Conservation (phyloP, 1,140 invertebrate genomes). For the Bombyx mandarina region DNA sequence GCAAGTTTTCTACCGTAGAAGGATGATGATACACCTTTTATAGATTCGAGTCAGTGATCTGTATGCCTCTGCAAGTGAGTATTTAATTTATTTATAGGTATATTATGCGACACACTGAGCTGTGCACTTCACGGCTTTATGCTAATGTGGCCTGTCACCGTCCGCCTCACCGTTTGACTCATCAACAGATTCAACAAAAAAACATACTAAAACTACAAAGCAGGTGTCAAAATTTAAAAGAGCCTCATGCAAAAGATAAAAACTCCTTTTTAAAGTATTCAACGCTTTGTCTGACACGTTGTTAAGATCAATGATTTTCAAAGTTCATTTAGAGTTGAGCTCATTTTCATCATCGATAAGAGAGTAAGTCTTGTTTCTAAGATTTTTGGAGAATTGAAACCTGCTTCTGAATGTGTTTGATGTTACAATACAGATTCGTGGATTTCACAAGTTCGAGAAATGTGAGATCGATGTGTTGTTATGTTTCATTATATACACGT, state of each 20-base stretch:
- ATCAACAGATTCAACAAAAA: no score
- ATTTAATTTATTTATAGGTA: constrained; percentile 23
- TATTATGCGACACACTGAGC: constrained; percentile 17
- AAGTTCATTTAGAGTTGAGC: no score
- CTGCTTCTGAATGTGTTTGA: constrained; percentile 9
- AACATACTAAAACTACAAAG: no score
- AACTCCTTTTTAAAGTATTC: no score
- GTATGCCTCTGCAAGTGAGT: constrained; percentile 9
- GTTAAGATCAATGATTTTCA: no score
- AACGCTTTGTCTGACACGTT: no score
- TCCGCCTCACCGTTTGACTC: constrained; percentile 7
- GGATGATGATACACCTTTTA: constrained; percentile 13
- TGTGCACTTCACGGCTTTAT: constrained; percentile 15
- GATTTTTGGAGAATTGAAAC: not conserved
- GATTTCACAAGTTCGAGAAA: constrained; percentile 11
- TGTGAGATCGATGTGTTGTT: constrained; percentile 5
- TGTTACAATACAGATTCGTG: constrained; percentile 7
- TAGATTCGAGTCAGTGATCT: constrained; percentile 18
- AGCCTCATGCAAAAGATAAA: no score
- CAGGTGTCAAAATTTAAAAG: no score
- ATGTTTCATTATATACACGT: constrained; percentile 1
- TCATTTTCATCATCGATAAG: no score
- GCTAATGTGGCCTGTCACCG: constrained; percentile 21
- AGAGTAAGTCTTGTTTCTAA: no score
- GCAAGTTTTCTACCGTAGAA: not conserved